Evolutionary conservation across 1,140 invertebrate genomes (phyloP).

Genomic region (Ostrea denselamellosa): DNA sequence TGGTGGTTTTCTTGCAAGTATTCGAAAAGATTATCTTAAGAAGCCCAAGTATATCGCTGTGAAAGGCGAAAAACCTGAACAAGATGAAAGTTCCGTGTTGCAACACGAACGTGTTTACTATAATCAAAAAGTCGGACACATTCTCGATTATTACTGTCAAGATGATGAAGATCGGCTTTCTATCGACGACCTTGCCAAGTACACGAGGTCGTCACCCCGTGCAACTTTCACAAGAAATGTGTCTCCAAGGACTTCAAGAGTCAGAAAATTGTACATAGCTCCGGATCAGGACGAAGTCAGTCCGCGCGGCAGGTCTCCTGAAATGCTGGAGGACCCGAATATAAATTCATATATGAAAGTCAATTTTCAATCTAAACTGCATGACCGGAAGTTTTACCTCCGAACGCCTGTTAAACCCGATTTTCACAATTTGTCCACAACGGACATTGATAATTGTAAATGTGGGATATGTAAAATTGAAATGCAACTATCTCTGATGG

Average conservation of each 20-base stretch:
- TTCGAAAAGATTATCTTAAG: constrained; percentile 66
- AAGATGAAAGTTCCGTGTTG: constrained; percentile 45
- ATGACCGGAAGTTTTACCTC: constrained; percentile 66
- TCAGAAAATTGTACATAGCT: constrained; percentile 51
- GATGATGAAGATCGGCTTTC: constrained; percentile 57
- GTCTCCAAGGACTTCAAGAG: constrained; percentile 19
- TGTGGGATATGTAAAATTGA: constrained; percentile 68
- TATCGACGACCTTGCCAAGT: constrained; percentile 46
- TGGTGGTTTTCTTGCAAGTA: constrained; percentile 63
- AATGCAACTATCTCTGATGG: constrained; percentile 64
- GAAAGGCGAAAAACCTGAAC: constrained; percentile 27
- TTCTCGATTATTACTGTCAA: constrained; percentile 64
- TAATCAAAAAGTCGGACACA: constrained; percentile 65
- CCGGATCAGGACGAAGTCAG: background rate
- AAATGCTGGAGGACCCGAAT: constrained; percentile 30
- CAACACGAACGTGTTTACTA: constrained; percentile 62
- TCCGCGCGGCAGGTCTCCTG: background rate
- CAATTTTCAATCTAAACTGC: constrained; percentile 60
- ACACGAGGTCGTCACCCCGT: constrained; percentile 43
- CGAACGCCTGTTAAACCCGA: constrained; percentile 57
- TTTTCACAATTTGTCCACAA: constrained; percentile 17
- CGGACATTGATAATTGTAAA: constrained; percentile 60
- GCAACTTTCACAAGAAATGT: constrained; percentile 27
- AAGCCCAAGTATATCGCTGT: constrained; percentile 58
- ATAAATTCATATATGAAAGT: constrained; percentile 59